Conservation (phyloP, 2,888 invertebrate species). For the Candidula unifasciata region DNA sequence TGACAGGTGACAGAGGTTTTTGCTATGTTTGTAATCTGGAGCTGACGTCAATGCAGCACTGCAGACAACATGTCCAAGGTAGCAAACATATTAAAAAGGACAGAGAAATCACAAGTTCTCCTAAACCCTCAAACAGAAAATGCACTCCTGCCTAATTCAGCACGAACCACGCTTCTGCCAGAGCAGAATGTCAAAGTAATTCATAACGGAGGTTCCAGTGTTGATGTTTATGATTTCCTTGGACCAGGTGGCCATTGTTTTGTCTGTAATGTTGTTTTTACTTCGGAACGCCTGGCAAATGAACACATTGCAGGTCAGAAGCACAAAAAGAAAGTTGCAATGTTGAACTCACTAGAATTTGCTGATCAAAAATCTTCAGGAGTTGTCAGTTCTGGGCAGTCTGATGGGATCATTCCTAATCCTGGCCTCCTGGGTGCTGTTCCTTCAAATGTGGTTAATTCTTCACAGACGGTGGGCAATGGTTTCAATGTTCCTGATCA, state of each 20-base stretch:
- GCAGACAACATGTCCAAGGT: constrained; percentile 56
- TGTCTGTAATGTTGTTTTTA: constrained; percentile 58
- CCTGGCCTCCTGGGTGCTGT: too few relatives aligned
- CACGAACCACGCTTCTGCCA: background rate
- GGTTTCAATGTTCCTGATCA: background rate
- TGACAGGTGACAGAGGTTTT: constrained; percentile 55
- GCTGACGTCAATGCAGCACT: constrained; percentile 55
- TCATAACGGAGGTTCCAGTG: constrained; percentile 15
- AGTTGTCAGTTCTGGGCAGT: background rate
- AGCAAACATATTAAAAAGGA: constrained; percentile 57
- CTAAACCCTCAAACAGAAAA: background rate
- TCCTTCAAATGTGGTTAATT: background rate
- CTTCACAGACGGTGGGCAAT: background rate
- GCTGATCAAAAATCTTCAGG: too few relatives aligned
- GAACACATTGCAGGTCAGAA: constrained; percentile 58
- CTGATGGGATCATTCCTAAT: background rate
- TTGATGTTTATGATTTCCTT: constrained; percentile 49
- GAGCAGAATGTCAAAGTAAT: background rate
- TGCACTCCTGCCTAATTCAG: background rate
- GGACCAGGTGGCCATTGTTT: constrained; percentile 58
- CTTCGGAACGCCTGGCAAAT: constrained; percentile 52
- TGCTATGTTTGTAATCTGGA: constrained; percentile 59
- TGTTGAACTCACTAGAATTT: too few relatives aligned
- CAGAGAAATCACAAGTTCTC: background rate
- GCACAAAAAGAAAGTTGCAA: constrained; percentile 56